Evolutionary conservation across 1,140 invertebrate species (phyloP), one percentile per base, ranked within the genome.

Genomic region (Contarinia nasturtii): DNA sequence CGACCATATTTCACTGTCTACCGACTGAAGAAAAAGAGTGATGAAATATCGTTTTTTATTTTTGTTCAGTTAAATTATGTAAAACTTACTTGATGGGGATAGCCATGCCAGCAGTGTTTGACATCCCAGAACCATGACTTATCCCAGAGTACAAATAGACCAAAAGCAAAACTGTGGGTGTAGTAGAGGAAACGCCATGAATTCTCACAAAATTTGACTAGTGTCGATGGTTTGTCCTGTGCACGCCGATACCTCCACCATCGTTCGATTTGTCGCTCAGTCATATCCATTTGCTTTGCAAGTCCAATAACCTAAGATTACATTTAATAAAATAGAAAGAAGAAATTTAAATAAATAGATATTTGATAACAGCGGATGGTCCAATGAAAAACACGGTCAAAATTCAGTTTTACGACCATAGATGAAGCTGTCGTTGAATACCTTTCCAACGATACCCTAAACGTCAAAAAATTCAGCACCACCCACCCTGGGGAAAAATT

Each of bases 101-200:
- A 85, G 46, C 79, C 77, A 59, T 86, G 82, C 74, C 89, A 97
- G 64, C 89, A 94, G 54, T 86, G 60, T 42, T 84, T 86, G 43
- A 94, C 89, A 57, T 94, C 80, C 86, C 85, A 94, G 51, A 96
- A 70, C 88, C 90, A 97, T 12, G 80, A 73, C 68, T 96, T 96
- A 63, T 91, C 79, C 86, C 86, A 94, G 22, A 96, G 67, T 50
- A 84, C 72, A 55, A 77, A 74, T 21, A 87, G 53, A 14, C 91
- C 92, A 68, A 81, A 93, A 12, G 76, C 66, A 61, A 94, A 93
- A 43, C 80, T 81, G 58, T 73, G 79, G 8, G 76, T 64, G 65
- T 96, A 95, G 68, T 92, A 95, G 2, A 80, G 67, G 63, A 82
- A 89, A 52, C 87, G 69, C 90, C 90, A 96, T 63, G 79, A 74